phyloP scores from a whole-genome alignment of 1,140 invertebrate genomes.

The Pristionchus pacificus region DNA sequence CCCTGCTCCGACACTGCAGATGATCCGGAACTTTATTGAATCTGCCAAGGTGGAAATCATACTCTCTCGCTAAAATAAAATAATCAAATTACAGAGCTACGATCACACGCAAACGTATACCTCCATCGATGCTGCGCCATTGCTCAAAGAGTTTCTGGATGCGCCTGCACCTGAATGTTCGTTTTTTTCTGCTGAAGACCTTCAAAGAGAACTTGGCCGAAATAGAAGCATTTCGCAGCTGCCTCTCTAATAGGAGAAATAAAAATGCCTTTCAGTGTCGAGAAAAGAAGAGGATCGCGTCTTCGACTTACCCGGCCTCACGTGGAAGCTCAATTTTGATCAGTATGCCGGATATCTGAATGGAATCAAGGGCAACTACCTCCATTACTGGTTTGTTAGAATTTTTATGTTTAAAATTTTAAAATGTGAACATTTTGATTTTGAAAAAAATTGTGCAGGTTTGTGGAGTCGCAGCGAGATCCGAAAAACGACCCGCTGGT shows the following conservation, averaged over 20 bases:
- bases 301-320: slow-evolving; percentile 43
- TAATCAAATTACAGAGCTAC: neutral
- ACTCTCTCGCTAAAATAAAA: no score
- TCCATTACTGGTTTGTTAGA: slow-evolving; percentile 7
- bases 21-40: no score
- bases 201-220: no score
- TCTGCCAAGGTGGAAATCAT: no score
- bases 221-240: no score
- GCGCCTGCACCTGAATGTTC: neutral
- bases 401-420: slow-evolving; percentile 6
- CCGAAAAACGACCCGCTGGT: slow-evolving; percentile 56
- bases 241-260: no score
- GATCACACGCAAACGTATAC: no score
- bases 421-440: no score
- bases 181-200: neutral
- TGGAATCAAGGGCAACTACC: neutral
- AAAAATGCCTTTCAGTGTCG: slow-evolving; percentile 14
- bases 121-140: no score
- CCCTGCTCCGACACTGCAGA: slow-evolving; percentile 59
- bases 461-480: slow-evolving; percentile 34
- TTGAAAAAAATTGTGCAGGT: no score
- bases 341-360: slow-evolving; percentile 17
- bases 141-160: no score
- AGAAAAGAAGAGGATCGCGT: slow-evolving; percentile 30
- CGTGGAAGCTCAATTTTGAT: slow-evolving; percentile 43